Evolutionary conservation across 2,888 invertebrate species (phyloP).

Genomic region (Doris montereyensis): DNA sequence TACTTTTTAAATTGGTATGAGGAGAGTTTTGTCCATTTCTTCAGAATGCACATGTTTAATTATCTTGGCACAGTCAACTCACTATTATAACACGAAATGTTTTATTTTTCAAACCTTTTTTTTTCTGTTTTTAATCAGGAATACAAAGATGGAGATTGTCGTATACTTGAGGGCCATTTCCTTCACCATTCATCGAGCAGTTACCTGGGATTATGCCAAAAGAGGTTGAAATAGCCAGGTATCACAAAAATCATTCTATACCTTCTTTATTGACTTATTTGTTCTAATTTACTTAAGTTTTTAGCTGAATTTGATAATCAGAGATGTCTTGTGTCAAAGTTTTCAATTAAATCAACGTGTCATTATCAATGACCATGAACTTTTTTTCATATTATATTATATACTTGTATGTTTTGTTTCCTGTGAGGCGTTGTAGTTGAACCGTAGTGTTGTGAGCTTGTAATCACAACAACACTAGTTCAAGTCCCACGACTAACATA

Average conservation of each 20-base stretch:
- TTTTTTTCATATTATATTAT: no score
- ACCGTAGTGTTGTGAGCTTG: no score
- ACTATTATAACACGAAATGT: not conserved
- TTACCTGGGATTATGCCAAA: slow-evolving; percentile 90
- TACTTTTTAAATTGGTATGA: no score
- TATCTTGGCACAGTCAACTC: not conserved
- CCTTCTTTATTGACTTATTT: not conserved
- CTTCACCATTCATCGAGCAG: slow-evolving; percentile 85
- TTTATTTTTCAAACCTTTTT: no score
- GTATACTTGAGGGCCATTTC: slow-evolving; percentile 87
- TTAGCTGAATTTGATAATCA: no score
- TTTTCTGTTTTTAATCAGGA: slow-evolving; percentile 42
- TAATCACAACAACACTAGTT: no score
- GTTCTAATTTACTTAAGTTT: not conserved
- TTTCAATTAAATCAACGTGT: no score
- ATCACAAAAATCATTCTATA: slow-evolving; percentile 18
- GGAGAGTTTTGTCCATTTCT: not conserved
- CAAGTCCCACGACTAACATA: no score
- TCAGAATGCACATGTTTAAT: not conserved
- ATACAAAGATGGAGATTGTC: slow-evolving; percentile 75
- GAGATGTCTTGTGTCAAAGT: no score
- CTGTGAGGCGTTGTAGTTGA: no score
- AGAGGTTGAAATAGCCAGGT: slow-evolving; percentile 87
- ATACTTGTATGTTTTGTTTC: no score
- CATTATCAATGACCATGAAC: no score